phyloP scores from a whole-genome alignment of 2,888 invertebrate species.

The Heliconius ethilla region DNA sequence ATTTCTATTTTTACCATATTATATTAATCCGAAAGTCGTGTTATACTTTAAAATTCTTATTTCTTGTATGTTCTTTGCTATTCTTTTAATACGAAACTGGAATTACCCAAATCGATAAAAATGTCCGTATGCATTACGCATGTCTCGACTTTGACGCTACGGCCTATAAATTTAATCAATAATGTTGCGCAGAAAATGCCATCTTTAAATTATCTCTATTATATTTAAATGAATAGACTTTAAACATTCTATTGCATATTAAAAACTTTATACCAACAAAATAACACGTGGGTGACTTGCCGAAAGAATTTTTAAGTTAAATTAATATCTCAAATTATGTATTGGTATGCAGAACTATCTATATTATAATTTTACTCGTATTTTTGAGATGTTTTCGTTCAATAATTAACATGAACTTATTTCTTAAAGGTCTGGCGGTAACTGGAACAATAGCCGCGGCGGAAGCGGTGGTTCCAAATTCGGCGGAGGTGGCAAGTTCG shows the following conservation, averaged over 20 bases:
- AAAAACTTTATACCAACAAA: no score
- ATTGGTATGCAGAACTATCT: no score
- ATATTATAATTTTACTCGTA: background rate
- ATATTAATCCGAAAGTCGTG: background rate
- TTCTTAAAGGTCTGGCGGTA: conserved; percentile 65
- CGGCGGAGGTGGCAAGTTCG: conserved; percentile 55
- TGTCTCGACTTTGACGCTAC: background rate
- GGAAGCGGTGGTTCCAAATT: conserved; percentile 69
- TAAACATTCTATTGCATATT: background rate
- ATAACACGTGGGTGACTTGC: background rate
- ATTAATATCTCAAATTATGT: no score
- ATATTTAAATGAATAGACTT: background rate
- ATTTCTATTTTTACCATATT: background rate
- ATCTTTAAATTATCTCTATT: background rate
- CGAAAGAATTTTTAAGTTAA: background rate
- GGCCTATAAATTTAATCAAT: conserved; percentile 12
- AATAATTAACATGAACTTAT: background rate
- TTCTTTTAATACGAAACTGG: background rate
- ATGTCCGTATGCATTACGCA: conserved; percentile 5
- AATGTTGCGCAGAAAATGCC: background rate
- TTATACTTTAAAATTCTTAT: background rate
- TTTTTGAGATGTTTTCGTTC: background rate
- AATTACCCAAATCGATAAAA: background rate
- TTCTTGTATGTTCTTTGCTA: background rate
- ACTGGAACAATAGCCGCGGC: conserved; percentile 76